A percentile compares a stretch with the other conserved stretches of the same genome.
Evolutionary conservation across 2,113 vertebrate species (phyloP).

Genomic region (Sceloporus tristichus): DNA sequence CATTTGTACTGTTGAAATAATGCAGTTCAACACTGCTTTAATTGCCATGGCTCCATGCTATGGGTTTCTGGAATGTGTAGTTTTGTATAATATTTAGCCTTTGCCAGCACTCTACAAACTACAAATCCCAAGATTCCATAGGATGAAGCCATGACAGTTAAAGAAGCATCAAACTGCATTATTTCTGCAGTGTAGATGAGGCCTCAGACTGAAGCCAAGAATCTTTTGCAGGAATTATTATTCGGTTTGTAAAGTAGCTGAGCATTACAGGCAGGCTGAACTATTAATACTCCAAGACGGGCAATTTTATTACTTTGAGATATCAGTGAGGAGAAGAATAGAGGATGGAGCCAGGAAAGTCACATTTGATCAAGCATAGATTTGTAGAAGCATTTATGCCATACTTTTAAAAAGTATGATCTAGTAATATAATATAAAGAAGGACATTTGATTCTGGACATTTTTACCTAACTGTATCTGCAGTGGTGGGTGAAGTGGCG

Average conservation of each 20-base stretch:
- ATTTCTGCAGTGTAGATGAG: neutral
- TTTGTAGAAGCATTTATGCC: neutral
- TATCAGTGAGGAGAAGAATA: neutral
- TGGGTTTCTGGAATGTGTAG: no score
- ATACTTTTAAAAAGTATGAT: neutral
- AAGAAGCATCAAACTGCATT: no score
- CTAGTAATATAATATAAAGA: neutral
- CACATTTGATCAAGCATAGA: neutral
- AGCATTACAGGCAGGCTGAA: neutral
- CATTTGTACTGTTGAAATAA: no score
- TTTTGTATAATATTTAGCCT: no score
- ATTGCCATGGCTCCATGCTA: no score
- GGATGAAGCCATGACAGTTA: no score
- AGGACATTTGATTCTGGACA: neutral
- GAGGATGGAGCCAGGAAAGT: neutral
- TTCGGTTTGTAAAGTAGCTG: neutral
- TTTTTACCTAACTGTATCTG: neutral
- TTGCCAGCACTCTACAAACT: no score
- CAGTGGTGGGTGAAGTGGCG: neutral
- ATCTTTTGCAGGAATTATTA: neutral
- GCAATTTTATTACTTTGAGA: neutral
- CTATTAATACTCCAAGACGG: neutral
- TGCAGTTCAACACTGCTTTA: no score
- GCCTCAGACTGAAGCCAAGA: neutral
- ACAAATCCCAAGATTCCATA: no score